Evolutionary conservation across 37 sponge, comb jelly and placozoan genomes (phyloP), one percentile per base, ranked within the genome.

Genomic region (Spongia lamella): DNA sequence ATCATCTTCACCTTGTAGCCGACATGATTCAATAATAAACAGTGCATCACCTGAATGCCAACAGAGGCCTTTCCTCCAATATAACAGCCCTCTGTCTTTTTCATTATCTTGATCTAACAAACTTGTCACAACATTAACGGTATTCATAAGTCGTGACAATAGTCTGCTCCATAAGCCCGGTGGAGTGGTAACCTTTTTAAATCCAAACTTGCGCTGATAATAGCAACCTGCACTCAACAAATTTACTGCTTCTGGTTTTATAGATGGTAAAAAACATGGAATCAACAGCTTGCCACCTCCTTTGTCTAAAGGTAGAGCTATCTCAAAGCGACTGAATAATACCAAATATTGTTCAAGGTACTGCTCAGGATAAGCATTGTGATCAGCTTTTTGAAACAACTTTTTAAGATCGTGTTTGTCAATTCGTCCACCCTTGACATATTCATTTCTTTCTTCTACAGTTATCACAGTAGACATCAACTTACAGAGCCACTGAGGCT

Each of bases 131-230:
- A 53, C 32, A 61, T 62, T 35, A 7, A 90, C 60, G 22, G 82
- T 81, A 74, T 88, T 86, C 79, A 94, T 82, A 20, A 91, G 39
- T 0, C 95, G 79, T 0, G 95, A 86, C 24, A 94, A 63, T 22
- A 94, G 85, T 7, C 95, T 63, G 65, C 89, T 88, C 95, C 95
- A 94, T 70, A 91, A 91, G 15, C 95, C 95, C 3, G 92, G 89
- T 7, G 95, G 95, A 29, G 78, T 51, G 0, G 31, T 63, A 40
- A 68, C 60, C 2, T 68, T 51, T 30, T 9, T 73, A 53, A 86
- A 86, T 43, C 73, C 36, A 47, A 80, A 61, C 50, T 76, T 76
- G n/a, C 87, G 75, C 13, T 56, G 57, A 56, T 80, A 86, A 17
- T 40, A 2, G 6, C 63, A 76, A 0, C 31, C n/a, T 2, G 49